Evolutionary conservation across 2,888 invertebrate genomes (phyloP), one percentile per base, ranked within the genome.

Genomic region (Brachypalpus laphriformis): DNA sequence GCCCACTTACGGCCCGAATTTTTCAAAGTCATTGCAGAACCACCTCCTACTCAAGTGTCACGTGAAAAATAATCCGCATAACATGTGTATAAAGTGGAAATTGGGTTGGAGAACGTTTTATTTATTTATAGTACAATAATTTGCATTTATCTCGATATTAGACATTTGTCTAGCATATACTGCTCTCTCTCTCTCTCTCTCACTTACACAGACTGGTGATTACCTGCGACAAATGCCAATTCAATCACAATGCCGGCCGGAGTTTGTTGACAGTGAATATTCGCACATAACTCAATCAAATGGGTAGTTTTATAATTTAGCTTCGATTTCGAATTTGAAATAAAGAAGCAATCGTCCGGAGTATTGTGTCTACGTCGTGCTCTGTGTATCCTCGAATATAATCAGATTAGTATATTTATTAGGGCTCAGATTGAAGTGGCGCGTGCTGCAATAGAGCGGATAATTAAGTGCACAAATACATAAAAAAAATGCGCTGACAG

Each of bases 341-440:
- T 18, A 9, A 42, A 49, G 22, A 42, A 28, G 40, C 47, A 37
- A 49, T 31, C 56, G 31, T 51, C 49, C 57, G 31, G 9, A 8
- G 14, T 18, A 22, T 37, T 47, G 45, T 76, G 63, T 56, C 34
- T 28, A 18, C 16, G 37, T 81, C 59, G 57, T 57, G 63, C 34
- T 51, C 22, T 11, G 34, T 25, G 22, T 76, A 63, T 66, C 49
- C 37, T 56, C 56, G 72, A 40, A 14, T 66, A 51, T 74, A 80
- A 83, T 74, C 49, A 56, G 57, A 78, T 80, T 68, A 83, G 74
- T 71, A n/a, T 59, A 59, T 65, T 74, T 74, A 72, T 78, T 78
- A 63, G 70, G 57, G 25, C 9, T 51, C 22, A 47, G 16, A 65
- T 16, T 57, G 14, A 54, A 37, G 22, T 25, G 74, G 57, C 70